Percentiles rank a stretch among this genome's conserved stretches.
Evolutionary conservation across 2,888 invertebrate species (phyloP).

Genomic region (Apantesis nais): DNA sequence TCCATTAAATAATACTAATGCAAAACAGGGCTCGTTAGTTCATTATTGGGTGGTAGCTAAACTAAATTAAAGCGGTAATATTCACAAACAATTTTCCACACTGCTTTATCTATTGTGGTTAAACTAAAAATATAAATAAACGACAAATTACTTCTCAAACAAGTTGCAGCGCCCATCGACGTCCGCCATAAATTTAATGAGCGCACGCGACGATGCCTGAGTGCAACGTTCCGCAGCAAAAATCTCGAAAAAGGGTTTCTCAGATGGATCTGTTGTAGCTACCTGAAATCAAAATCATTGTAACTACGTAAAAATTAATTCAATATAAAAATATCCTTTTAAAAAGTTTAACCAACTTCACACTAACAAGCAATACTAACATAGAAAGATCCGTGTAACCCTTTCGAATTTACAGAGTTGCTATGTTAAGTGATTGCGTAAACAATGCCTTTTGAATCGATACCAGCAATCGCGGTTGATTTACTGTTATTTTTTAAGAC

Average conservation of each 20-base stretch:
- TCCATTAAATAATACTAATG: no score
- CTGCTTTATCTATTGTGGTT: constrained; percentile 14
- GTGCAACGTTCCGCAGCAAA: constrained; percentile 85
- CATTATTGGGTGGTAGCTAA: not conserved
- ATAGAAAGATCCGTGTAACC: no score
- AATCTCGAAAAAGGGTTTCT: constrained; percentile 83
- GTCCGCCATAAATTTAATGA: constrained; percentile 88
- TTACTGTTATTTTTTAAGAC: no score
- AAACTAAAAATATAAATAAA: not conserved
- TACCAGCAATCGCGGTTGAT: no score
- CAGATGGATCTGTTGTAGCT: constrained; percentile 60
- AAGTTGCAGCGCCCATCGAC: constrained; percentile 87
- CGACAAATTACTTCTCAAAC: constrained; percentile 79
- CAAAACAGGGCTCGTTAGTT: not conserved
- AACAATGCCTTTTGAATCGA: no score
- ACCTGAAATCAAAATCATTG: constrained; percentile 56
- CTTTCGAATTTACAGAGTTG: no score
- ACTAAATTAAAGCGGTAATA: no score
- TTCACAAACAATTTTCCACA: no score
- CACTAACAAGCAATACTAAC: no score
- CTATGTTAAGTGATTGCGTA: no score
- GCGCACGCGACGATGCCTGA: constrained; percentile 82
- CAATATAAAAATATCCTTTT: not conserved
- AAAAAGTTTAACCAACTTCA: no score
- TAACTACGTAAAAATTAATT: not conserved